Evolutionary conservation across 2,113 vertebrate species (phyloP), one percentile per base, ranked within the genome.

Genomic region (Suncus etruscus): DNA sequence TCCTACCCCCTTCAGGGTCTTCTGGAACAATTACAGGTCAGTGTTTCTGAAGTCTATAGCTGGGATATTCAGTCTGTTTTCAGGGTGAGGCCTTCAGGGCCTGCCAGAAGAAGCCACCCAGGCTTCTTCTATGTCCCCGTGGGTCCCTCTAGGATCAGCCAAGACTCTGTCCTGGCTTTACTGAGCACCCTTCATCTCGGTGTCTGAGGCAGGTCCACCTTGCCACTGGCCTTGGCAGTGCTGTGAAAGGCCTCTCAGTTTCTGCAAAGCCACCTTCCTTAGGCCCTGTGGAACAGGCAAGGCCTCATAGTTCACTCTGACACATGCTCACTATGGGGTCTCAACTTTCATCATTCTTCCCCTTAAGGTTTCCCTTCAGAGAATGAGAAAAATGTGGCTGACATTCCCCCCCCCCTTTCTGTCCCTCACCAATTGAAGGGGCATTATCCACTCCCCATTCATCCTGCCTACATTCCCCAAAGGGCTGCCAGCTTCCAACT

Each of bases 271-370:
- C 45, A 15, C 74, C 45, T 47, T 58, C 61, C 58, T 65, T 3
- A 0, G 16, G 51, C 27, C 9, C 11, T 2, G 39, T 9, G 78
- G 66, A 27, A 20, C 31, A 20, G 1, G 0, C 39, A 48, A 48
- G 76, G 61, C 25, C 1, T 51, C 61, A 65, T 16, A 22, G 20
- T 25, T 32, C 77, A 9, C 68, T 24, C 14, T 3, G 15, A 10
- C 20, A 16, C 54, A 54, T 48, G 29, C 5, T 7, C 6, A 1
- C 31, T 85, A 16, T 54, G 0, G 39, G 39, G 27, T 63, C 78
- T 63, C 5, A 7, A 45, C 8, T 66, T 69, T 58, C 20, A 18
- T 0, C 27, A 10, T 51, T 16, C 31, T 0, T 12, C 11, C 25
- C 32, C 22, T 65, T 31, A n/a, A 31, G 76, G 32, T 50, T 84